Evolutionary conservation across 2,797 vertebrate genomes (phyloP), one percentile per base, ranked within the genome.

Genomic region (Parotocinclus haroldoi): DNA sequence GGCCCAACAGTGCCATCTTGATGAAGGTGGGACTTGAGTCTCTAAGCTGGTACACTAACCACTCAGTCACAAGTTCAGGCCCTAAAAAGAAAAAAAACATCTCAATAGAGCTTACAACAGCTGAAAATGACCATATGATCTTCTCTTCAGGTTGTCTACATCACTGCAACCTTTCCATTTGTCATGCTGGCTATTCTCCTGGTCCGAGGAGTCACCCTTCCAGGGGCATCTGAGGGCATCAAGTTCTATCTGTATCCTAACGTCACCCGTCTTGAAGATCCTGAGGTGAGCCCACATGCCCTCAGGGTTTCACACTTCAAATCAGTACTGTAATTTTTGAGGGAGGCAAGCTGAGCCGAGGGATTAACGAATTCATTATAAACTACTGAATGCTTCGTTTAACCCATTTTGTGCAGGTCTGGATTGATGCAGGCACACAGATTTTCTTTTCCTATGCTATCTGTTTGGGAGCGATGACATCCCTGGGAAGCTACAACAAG

Each of bases 371-470:
- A 9, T n/a, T 10, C 5, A 12, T 48, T 12, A 48, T 3, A 13
- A 14, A n/a, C 3, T 13, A 13, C 12, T 13, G 0, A n/a, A n/a
- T n/a, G 46, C 2, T 3, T 14, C 8, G 12, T 44, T 5, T 18
- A 50, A 39, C 7, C 16, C 11, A 17, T 51, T 67, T 27, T 71
- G 13, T 36, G 66, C 71, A 99, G 97, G 97, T 99, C 27, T 99
- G 97, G 97, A 98, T 98, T 42, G 97, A 99, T 37, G 97, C 97
- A 0, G 97, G 97, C 80, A 99, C 97, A 27, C 97, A 99, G 85
- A 99, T 99, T 81, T 99, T 99, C 92, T 99, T 98, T 82, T 98
- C 97, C 76, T 98, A 98, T 40, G 96, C 97, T 85, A 98, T 99
- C 87, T 99, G 96, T 85, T 88, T 99, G 88, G 96, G 97, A 72